Evolutionary conservation across 2,113 vertebrate species (phyloP).

Genomic region (Rissa tridactyla): DNA sequence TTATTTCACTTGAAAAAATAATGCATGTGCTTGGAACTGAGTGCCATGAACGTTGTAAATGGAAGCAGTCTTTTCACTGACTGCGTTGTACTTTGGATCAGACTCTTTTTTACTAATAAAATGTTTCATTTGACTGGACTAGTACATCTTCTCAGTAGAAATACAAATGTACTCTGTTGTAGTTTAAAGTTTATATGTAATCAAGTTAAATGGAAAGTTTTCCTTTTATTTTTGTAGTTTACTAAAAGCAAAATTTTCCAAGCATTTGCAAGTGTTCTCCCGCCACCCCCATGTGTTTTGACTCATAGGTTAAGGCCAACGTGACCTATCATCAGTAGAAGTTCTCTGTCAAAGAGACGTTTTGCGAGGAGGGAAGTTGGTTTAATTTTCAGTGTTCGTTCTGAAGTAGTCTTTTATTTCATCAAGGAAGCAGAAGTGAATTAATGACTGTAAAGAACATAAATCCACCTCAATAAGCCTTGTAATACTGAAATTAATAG

Average conservation of each 20-base stretch:
- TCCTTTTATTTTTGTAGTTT: background rate
- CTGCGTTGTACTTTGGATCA: background rate
- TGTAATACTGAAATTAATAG: constrained; percentile 41
- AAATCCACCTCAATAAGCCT: constrained; percentile 37
- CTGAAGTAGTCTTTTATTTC: background rate
- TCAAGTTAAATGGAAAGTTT: background rate
- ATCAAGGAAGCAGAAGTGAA: constrained; percentile 12
- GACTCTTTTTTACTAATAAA: background rate
- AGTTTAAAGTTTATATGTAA: background rate
- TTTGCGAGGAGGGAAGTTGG: background rate
- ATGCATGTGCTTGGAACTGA: background rate
- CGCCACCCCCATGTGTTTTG: background rate
- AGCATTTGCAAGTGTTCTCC: fast-evolving
- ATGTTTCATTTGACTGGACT: background rate
- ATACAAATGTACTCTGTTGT: background rate
- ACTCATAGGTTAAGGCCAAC: fast-evolving
- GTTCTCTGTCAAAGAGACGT: background rate
- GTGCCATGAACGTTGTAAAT: background rate
- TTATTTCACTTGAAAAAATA: background rate
- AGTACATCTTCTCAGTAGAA: fast-evolving
- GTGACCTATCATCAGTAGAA: background rate
- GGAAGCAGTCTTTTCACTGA: background rate
- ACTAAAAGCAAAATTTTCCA: background rate
- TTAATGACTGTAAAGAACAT: background rate
- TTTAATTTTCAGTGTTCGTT: background rate